phyloP scores from a whole-genome alignment of 1,140 invertebrate species.

The Sipha flava region DNA sequence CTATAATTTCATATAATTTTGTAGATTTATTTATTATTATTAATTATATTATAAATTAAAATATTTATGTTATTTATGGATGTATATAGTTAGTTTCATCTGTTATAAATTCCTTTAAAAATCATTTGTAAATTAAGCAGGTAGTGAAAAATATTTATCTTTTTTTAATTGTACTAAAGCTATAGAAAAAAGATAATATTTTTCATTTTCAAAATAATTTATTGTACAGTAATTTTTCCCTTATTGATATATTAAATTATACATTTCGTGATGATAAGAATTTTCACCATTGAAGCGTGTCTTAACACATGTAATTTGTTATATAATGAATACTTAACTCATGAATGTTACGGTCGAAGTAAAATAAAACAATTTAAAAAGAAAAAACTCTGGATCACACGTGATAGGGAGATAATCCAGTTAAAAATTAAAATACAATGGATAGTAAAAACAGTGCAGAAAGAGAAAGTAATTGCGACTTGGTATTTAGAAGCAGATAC shows the following conservation, averaged over 20 bases:
- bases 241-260: background rate
- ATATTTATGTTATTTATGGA: too few relatives aligned
- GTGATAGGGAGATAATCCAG: conserved; percentile 28
- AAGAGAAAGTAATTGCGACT: conserved; percentile 25
- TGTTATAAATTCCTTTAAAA: too few relatives aligned
- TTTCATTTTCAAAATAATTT: too few relatives aligned
- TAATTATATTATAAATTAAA: too few relatives aligned
- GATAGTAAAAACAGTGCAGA: conserved; percentile 12
- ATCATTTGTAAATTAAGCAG: too few relatives aligned
- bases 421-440: conserved; percentile 32
- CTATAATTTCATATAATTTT: too few relatives aligned
- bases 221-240: background rate
- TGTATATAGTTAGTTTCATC: too few relatives aligned
- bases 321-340: conserved; percentile 2
- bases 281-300: conserved; percentile 1
- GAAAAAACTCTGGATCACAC: conserved; percentile 22
- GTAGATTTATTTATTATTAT: too few relatives aligned
- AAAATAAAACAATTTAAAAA: conserved; percentile 22
- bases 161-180: too few relatives aligned
- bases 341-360: conserved; percentile 11
- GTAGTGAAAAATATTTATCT: too few relatives aligned
- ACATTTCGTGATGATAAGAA: background rate
- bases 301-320: background rate
- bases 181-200: too few relatives aligned
- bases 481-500: background rate